These are phyloP conservation scores for Thecocarcelia acutangulata DNA, from an alignment of 2,888 invertebrate genomes.

Conservation along the genomic window DNA sequence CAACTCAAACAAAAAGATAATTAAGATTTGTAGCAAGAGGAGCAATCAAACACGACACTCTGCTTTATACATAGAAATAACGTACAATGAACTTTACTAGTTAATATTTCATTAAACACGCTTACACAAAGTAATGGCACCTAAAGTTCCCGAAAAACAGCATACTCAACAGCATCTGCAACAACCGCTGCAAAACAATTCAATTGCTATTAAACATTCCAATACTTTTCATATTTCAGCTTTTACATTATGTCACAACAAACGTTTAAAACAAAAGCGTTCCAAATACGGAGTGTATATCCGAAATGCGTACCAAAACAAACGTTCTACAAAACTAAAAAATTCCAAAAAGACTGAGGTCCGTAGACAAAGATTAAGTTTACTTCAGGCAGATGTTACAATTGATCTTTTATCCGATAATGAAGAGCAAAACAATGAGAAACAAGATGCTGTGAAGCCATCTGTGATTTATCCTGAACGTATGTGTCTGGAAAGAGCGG, in stretches of 20 bases:
- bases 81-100: slow-evolving; percentile 9
- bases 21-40: background rate
- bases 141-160: slow-evolving; percentile 55
- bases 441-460: background rate
- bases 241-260: slow-evolving; percentile 74
- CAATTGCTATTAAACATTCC: slow-evolving; percentile 75
- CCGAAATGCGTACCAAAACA: slow-evolving; percentile 69
- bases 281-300: slow-evolving; percentile 66
- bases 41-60: slow-evolving; percentile 3
- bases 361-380: slow-evolving; percentile 71
- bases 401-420: slow-evolving; percentile 79
- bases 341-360: slow-evolving; percentile 64
- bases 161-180: slow-evolving; percentile 30
- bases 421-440: slow-evolving; percentile 60
- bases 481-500: slow-evolving; percentile 63
- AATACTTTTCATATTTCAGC: slow-evolving; percentile 77
- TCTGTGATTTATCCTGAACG: slow-evolving; percentile 42
- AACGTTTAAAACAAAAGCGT: slow-evolving; percentile 76
- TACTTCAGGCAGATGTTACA: slow-evolving; percentile 75
- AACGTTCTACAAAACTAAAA: slow-evolving; percentile 35
- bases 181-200: slow-evolving; percentile 30
- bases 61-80: background rate
- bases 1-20: slow-evolving; percentile 11
- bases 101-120: slow-evolving; percentile 6
- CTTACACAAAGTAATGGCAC: slow-evolving; percentile 33